Evolutionary conservation across 2,888 invertebrate species (phyloP), one percentile per base, ranked within the genome.

Genomic region (Oscheius sp.): DNA sequence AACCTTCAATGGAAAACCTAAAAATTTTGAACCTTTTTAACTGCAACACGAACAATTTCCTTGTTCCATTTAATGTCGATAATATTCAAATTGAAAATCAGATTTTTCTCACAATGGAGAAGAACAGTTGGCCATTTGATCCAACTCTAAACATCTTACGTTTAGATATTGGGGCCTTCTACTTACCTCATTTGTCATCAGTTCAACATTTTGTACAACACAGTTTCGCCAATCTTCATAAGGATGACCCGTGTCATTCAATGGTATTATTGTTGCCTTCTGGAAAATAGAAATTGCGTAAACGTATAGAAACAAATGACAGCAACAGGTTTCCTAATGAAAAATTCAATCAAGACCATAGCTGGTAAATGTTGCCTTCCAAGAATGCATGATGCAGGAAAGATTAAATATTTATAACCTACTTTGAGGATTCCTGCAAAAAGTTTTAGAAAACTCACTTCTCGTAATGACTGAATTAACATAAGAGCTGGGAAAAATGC

Each of bases 41-140:
- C 4, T 13, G 29, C 29, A 3, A 53, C 4, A 21, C 53, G 13
- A 4, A 29, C 13, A 11, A 21, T 21, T 9, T 53, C 53, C 10
- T 53, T 53, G 4, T 29, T 29, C 53, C 53, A 53, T 11, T 53
- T 11, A 2, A 35, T 10, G 33, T 33, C 37, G n/a, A 37, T 10
- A 60, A 60, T 58, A 58, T 32, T 11, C 32, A 33, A 33, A 37
- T 35, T 35, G 37, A 37, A 13, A 60, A 37, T 2, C 11, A 60
- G 2, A 60, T 60, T n/a, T 35, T 37, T 37, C n/a, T 60, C 60
- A 35, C 60, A 60, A 35, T 37, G n/a, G 4, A n/a, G 9, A 10
- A 60, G 11, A 35, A 60, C 35, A 9, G 37, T 60, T 11, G 60
- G 60, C 60, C 60, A 60, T 35, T 60, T 29, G 9, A 60, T 60